Conservation (phyloP, 2,888 invertebrate species). For the Drosophila engyochracea region DNA sequence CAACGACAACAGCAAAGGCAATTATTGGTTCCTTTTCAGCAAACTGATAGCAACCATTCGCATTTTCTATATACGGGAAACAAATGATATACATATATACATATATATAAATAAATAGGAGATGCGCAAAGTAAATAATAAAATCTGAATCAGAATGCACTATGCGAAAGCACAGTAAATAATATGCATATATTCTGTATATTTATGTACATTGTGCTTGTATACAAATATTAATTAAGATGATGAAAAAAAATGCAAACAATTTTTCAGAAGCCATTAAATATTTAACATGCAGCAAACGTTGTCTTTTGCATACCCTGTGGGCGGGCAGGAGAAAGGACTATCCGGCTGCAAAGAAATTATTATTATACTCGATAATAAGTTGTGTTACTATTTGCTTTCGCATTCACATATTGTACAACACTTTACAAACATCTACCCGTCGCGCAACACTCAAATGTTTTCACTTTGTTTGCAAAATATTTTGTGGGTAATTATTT, state of each 20-base stretch:
- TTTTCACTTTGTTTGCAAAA: not conserved
- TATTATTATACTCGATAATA: not conserved
- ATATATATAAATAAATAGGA: not conserved
- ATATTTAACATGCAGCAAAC: slow-evolving; percentile 31
- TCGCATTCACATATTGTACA: not conserved
- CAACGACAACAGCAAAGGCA: slow-evolving; percentile 40
- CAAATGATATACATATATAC: not conserved
- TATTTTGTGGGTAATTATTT: slow-evolving; percentile 40
- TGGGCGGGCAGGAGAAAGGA: not conserved
- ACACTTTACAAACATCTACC: not conserved
- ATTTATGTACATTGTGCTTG: not conserved
- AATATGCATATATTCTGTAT: not conserved
- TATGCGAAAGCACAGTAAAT: slow-evolving; percentile 23
- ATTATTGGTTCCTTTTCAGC: slow-evolving; percentile 38
- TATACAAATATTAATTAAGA: not conserved
- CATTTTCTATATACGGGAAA: slow-evolving; percentile 11
- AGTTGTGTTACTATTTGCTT: not conserved
- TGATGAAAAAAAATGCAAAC: not conserved
- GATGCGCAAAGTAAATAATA: slow-evolving; percentile 12
- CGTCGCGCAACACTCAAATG: no score
- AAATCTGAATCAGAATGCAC: slow-evolving; percentile 1
- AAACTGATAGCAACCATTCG: slow-evolving; percentile 42
- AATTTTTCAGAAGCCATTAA: slow-evolving; percentile 9
- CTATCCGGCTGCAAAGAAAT: not conserved
- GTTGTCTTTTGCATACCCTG: slow-evolving; percentile 17